Conservation (phyloP, 2,888 invertebrate species). For the Apocheima hispidaria region DNA sequence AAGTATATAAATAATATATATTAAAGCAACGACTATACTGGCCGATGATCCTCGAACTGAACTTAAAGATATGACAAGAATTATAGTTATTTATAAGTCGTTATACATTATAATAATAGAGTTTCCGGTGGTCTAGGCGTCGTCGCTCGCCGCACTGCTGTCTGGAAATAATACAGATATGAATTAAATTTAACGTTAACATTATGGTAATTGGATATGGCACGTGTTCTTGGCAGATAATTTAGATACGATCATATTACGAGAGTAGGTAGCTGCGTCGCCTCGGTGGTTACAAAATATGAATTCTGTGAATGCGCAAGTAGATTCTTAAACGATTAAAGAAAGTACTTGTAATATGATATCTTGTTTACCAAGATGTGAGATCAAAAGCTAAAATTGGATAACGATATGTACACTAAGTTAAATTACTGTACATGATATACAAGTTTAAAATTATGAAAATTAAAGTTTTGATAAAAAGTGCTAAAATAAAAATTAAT, state of each 20-base stretch:
- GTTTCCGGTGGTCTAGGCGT: constrained; percentile 74
- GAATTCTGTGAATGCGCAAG: neutral
- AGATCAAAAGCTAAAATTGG: too few species aligned
- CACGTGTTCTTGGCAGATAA: constrained; percentile 5
- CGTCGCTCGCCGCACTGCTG: constrained; percentile 67
- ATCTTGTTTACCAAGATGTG: too few species aligned
- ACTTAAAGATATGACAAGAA: constrained; percentile 58
- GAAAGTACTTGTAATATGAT: too few species aligned
- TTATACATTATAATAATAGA: constrained; percentile 53
- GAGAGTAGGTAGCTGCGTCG: neutral
- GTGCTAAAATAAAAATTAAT: too few species aligned
- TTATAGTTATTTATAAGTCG: constrained; percentile 54
- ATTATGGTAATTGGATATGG: constrained; percentile 11
- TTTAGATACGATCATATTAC: neutral
- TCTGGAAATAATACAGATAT: constrained; percentile 57
- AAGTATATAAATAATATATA: constrained; percentile 19
- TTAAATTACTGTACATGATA: too few species aligned
- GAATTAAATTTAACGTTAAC: neutral
- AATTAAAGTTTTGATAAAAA: too few species aligned
- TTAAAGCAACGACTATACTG: constrained; percentile 28
- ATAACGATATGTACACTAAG: too few species aligned
- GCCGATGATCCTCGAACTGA: constrained; percentile 49
- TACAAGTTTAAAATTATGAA: too few species aligned
- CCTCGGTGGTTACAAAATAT: neutral
- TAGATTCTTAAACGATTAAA: too few species aligned